Conservation (phyloP, 1,140 invertebrate species). For the Pectinophora gossypiella region DNA sequence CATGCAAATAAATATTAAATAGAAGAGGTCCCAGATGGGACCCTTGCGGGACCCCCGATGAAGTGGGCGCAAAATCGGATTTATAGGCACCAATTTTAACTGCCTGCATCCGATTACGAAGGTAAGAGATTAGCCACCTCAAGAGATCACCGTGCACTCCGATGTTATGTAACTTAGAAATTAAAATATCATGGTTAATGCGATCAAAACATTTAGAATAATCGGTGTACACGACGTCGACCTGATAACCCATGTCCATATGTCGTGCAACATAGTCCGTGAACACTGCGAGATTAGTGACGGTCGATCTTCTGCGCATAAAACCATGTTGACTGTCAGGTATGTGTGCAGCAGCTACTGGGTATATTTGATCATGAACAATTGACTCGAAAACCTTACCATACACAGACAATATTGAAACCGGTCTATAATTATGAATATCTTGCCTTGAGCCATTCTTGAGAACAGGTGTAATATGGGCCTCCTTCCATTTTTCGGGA, state of each 20-base stretch:
- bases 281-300: background rate
- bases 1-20: constrained; percentile 7
- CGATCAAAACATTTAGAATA: constrained; percentile 16
- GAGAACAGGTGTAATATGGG: background rate
- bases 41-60: constrained; percentile 7
- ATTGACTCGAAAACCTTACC: background rate
- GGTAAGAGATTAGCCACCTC: constrained; percentile 6
- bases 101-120: constrained; percentile 2
- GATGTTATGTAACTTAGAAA: background rate
- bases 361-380: background rate
- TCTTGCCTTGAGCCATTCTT: background rate
- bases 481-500: background rate
- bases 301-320: background rate
- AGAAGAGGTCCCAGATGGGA: constrained; percentile 4
- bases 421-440: constrained; percentile 1
- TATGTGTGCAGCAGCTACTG: background rate
- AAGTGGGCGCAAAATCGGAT: background rate
- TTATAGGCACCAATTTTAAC: background rate
- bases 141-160: constrained; percentile 6
- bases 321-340: constrained; percentile 1
- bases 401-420: background rate
- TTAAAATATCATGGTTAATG: constrained; percentile 4
- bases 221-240: constrained; percentile 14
- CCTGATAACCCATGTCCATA: constrained; percentile 5
- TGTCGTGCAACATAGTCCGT: background rate